phyloP scores from a whole-genome alignment of 2,113 vertebrate genomes.

The Onychostoma macrolepis region DNA sequence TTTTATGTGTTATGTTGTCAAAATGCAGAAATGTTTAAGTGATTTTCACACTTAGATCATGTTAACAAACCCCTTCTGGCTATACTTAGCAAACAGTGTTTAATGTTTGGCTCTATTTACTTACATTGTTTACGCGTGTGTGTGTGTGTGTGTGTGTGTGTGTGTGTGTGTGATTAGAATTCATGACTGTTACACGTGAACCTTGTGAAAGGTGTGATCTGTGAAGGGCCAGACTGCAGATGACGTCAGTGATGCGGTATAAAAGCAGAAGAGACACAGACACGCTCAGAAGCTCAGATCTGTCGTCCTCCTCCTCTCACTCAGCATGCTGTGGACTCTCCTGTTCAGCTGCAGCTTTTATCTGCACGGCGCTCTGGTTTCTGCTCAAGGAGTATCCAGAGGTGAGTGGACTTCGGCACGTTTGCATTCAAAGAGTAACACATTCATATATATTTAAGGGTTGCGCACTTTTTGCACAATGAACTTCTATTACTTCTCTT shows the following conservation, averaged over 20 bases:
- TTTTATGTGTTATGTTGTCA: too few relatives aligned
- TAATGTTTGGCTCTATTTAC: neutral
- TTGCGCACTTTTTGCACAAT: neutral
- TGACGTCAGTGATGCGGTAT: slow-evolving; percentile 27
- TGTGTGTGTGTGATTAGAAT: neutral
- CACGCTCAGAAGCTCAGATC: neutral
- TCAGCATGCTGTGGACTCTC: slow-evolving; percentile 30
- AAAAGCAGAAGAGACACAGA: slow-evolving; percentile 28
- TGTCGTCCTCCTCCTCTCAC: neutral
- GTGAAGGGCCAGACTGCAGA: slow-evolving; percentile 14
- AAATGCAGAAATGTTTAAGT: too few relatives aligned
- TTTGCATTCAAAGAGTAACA: neutral
- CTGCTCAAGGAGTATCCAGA: slow-evolving; percentile 38
- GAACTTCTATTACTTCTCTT: neutral
- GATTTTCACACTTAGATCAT: neutral
- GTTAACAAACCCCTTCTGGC: neutral
- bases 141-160: neutral
- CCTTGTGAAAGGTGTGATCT: slow-evolving; percentile 31
- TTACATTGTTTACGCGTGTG: neutral
- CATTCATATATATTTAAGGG: neutral
- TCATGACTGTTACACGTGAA: neutral
- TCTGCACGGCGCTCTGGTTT: slow-evolving; percentile 12
- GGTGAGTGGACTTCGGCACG: neutral
- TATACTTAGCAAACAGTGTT: neutral
- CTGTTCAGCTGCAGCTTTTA: slow-evolving; percentile 11